Base-by-base conservation (phyloP, 2,888 invertebrate species). In the Leucophenga maculata region DNA sequence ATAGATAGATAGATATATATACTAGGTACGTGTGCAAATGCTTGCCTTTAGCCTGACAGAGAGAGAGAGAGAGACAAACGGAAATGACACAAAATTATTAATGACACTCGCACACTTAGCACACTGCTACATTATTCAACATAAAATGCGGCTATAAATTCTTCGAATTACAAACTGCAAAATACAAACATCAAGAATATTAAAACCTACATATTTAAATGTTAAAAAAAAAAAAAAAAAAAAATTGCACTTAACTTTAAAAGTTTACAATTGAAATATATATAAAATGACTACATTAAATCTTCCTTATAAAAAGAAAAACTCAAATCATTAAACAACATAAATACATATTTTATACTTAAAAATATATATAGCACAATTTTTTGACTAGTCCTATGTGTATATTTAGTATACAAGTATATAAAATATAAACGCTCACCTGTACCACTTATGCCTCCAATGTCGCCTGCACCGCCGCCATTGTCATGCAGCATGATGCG, bases 401-500 rank as follows among this genome's bases (percentile, higher is more conserved):
- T 11, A 11, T 39, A 39, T 39, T 6, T 11, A 11, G 11, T 62
- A 62, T 14, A 46, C 32, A 48, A 57, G 9, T 20, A 20, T 66
- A 55, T 39, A 32, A 18, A 66, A 54, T 20, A 14, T 18, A 16
- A 39, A 39, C 16, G 54, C 65, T 54, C 13, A 65, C 54, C 52
- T 60, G 48, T 20, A 11, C 32, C 52, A 76, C 85, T 78, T 6
- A 75, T 68, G 6, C 44, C 52, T 75, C 82, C 78, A 3, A 75
- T 68, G 13, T 77, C 71, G 74, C 76, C 75, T 69, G 77, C 74
- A 79, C 78, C 80, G 69, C 79, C 77, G 67, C 82, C 79, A 76
- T 86, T 88, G 74, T 90, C 90, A 74, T 91, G 90, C 72, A 93
- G 90, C 78, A 96, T 92, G 78, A 94, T 95, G 76, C 94, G 91